Evolutionary conservation across 1,140 invertebrate species (phyloP), one percentile per base, ranked within the genome.

Genomic region (Liolophura sinensis): DNA sequence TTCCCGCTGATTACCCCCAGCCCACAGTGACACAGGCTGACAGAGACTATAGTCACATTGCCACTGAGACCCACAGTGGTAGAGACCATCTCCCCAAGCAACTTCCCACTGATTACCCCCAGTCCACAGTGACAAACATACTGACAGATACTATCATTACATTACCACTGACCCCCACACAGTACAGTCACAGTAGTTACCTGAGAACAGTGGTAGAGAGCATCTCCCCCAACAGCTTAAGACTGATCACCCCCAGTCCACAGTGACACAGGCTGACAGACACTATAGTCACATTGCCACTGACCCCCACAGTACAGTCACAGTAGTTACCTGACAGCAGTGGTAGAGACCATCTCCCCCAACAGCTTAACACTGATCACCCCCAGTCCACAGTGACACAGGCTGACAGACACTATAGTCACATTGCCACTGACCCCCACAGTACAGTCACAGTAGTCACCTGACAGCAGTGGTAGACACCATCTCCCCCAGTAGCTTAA

Each of bases 71-170:
- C 31, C 31, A 40, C 31, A 61, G 82, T 83, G n/a, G 70, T 78
- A n/a, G 77, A 74, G 9, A 84, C 48, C 22, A 81, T 74, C 12
- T 74, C 69, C 1, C 78, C 78, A 1, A 83, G 71, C n/a, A 72
- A 59, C 16, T 69, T 64, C 7, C 80, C 79, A 69, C 78, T 80
- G 22, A 69, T 64, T 1, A 72, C 57, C 14, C 67, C 66, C 12
- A 79, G 71, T 50, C 74, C 75, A 75, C 79, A 81, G 61, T 75
- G 80, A 68, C 74, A 76, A n/a, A n/a, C 60, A 84, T 66, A 69
- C 80, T 82, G 6, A 84, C 64, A 7, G 79, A 81, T 22, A 80
- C 52, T 31, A 85, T 50, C 7, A 77, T 78, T 0, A 57, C 65
- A 67, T 82, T 84, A 16, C 72, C 67, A 11, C 67, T 67, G 40